Percentiles rank a stretch among this genome's conserved stretches.
Conservation (phyloP, 1,140 invertebrate species). For the Trypoxylus dichotomus region DNA sequence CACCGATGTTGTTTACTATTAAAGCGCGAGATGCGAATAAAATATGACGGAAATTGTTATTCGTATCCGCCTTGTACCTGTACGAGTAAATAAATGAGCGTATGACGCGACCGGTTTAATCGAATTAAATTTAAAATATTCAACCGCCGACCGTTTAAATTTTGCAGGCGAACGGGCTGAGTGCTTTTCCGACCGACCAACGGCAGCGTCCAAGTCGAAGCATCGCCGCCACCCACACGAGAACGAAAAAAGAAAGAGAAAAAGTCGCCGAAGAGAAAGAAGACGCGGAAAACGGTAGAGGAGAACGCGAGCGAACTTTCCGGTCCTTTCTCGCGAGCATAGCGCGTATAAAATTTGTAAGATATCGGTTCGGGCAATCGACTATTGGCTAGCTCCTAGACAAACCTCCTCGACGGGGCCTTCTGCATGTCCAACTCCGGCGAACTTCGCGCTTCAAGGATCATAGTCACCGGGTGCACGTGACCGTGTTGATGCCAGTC, state of each 20-base stretch:
- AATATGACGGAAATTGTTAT: constrained; percentile 11
- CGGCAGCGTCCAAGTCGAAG: constrained; percentile 1
- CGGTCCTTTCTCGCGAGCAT: background rate
- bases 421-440: constrained; percentile 48
- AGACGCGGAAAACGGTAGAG: background rate
- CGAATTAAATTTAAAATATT: constrained; percentile 24
- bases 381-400: constrained; percentile 33
- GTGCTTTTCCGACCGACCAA: background rate
- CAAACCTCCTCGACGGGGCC: constrained; percentile 43
- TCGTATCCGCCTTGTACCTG: background rate
- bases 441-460: constrained; percentile 32
- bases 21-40: background rate
- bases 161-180: background rate
- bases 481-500: constrained; percentile 30
- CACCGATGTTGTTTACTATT: background rate
- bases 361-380: constrained; percentile 28
- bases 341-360: constrained; percentile 28
- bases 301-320: background rate
- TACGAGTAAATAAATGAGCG: background rate
- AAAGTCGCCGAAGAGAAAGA: background rate
- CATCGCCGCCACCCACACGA: background rate
- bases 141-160: background rate
- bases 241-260: too few species aligned
- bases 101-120: background rate
- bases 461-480: constrained; percentile 32